phyloP scores from a whole-genome alignment of 2,797 vertebrate species.

The Coilia nasus region DNA sequence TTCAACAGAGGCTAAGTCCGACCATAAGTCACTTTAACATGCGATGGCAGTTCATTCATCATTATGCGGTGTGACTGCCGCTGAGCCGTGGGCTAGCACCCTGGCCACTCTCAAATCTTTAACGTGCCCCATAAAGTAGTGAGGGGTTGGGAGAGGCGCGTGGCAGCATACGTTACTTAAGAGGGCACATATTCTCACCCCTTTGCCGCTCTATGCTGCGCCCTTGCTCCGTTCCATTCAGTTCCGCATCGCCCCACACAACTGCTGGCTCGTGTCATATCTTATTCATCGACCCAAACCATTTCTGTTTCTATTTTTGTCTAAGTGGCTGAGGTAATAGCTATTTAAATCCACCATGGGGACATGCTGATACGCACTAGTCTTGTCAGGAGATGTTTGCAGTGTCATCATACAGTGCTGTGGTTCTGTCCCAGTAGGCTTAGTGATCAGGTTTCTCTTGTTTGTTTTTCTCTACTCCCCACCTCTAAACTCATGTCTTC shows the following conservation, averaged over 20 bases:
- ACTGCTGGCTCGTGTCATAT: slow-evolving; percentile 56
- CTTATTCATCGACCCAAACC: slow-evolving; percentile 64
- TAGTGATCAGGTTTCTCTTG: background rate
- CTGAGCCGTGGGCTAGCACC: background rate
- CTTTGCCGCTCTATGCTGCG: background rate
- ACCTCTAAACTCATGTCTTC: background rate
- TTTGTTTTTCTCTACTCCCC: background rate
- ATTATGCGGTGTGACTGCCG: background rate
- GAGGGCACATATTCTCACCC: background rate
- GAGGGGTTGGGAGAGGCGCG: background rate
- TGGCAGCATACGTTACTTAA: slow-evolving; percentile 5
- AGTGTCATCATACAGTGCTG: background rate
- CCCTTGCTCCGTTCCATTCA: background rate
- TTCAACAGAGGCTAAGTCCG: background rate
- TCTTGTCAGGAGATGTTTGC: background rate
- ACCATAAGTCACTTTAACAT: background rate
- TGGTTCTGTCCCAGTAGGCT: background rate
- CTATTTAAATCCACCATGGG: slow-evolving; percentile 26
- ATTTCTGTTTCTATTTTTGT: slow-evolving; percentile 58
- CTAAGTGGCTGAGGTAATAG: slow-evolving; percentile 54
- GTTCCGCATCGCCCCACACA: background rate
- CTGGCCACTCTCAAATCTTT: background rate
- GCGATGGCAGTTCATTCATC: background rate
- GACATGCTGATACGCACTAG: background rate
- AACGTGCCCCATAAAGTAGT: background rate